Evolutionary conservation across 2,888 invertebrate genomes (phyloP), one percentile per base, ranked within the genome.

Genomic region (Pseudococcus jackbeardsleyi): DNA sequence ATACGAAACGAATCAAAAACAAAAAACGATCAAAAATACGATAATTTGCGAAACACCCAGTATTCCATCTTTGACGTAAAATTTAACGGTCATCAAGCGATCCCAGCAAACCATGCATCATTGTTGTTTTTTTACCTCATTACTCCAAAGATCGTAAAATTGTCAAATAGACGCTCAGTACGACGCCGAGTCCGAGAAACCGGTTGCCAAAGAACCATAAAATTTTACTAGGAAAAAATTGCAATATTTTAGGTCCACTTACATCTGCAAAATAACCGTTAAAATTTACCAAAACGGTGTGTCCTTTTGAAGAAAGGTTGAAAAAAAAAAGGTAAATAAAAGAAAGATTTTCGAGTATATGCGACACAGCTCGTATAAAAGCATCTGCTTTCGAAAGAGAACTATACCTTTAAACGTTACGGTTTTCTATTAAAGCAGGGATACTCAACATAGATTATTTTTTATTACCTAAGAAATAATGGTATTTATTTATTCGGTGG

Each of bases 361-460:
- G 72, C 72, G 33, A 39, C 72, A 26, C 22, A 33, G 19, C 19
- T 86, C 72, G 86, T 39, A 84, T 85, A 86, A 86, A 64, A 72
- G 86, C 86, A 86, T 86, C 86, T 86, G 86, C 86, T 72, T 86
- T 86, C 48, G 12, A n/a, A 9, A 39, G 72, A 11, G 46, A n/a
- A 42, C 79, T 15, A n/a, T 72, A 72, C 33, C 33, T 9, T 26
- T 72, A 59, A 59, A 19, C 59, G 59, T 72, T 15, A 12, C 12
- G 26, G 68, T 72, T 7, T 59, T 19, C 0, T n/a, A 59, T 59
- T 19, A 59, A 39, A 72, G 72, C 79, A 79, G 79, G 79, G 79
- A 79, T 79, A 79, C 79, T 42, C 42, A 79, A 79, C 68, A 5
- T 72, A 12, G 68, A 72, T 22, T 26, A 72, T 33, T 72, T 72